phyloP scores from a whole-genome alignment of 1,140 invertebrate genomes.

The Battus philenor region DNA sequence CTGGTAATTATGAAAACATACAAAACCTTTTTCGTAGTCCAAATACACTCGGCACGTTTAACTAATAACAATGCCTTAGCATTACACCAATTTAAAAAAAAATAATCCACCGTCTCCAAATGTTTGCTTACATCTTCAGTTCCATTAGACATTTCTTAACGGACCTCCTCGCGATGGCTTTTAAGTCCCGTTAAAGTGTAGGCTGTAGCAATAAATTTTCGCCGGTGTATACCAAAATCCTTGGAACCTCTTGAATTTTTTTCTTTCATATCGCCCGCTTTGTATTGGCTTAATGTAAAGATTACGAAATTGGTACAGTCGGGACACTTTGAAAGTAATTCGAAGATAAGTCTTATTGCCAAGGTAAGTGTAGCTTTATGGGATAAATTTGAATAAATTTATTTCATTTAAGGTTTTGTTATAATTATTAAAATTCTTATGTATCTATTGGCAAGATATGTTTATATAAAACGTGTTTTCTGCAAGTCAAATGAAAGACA shows the following conservation, averaged over 20 bases:
- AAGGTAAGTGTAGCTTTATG: too few relatives aligned
- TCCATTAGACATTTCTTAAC: slow-evolving; percentile 15
- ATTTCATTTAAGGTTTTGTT: too few relatives aligned
- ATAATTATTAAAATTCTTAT: too few relatives aligned
- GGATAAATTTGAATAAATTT: too few relatives aligned
- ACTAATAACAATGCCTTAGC: slow-evolving; percentile 6
- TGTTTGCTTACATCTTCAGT: slow-evolving; percentile 15
- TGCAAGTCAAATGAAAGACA: too few relatives aligned
- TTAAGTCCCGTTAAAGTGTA: slow-evolving; percentile 14
- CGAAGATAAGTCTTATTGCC: slow-evolving; percentile 5
- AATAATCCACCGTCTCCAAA: slow-evolving; percentile 14
- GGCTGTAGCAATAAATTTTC: slow-evolving; percentile 15
- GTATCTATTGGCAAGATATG: too few relatives aligned
- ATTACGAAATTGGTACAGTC: slow-evolving; percentile 1
- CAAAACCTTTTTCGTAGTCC: neutral
- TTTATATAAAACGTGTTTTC: too few relatives aligned
- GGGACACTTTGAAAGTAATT: slow-evolving; percentile 13
- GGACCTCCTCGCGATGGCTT: slow-evolving; percentile 12
- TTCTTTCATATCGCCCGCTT: slow-evolving; percentile 13
- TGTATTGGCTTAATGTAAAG: slow-evolving; percentile 8
- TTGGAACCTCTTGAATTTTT: slow-evolving; percentile 9
- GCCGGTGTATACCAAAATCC: slow-evolving; percentile 13
- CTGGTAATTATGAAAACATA: too few relatives aligned
- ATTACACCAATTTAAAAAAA: slow-evolving; percentile 15
- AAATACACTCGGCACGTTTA: slow-evolving; percentile 7